Evolutionary conservation across 2,888 invertebrate species (phyloP).

Genomic region (Ormyrus thymus): DNA sequence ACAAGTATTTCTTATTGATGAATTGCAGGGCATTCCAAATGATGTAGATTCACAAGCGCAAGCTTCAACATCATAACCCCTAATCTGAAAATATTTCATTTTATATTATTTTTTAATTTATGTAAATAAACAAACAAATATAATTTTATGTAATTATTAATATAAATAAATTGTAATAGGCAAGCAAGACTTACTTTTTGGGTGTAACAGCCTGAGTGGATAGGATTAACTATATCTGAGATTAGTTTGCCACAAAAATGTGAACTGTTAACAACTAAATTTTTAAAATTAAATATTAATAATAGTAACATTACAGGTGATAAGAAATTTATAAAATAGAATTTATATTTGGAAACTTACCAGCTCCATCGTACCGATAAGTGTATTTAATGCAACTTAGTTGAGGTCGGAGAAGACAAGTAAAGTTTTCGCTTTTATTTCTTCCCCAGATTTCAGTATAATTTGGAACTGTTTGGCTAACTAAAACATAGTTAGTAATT

Average conservation of each 20-base stretch:
- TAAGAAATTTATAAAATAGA: neutral
- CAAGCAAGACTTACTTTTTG: slow-evolving; percentile 60
- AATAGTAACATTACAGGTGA: neutral
- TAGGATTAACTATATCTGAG: slow-evolving; percentile 61
- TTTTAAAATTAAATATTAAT: neutral
- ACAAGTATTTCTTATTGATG: slow-evolving; percentile 54
- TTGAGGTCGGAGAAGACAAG: slow-evolving; percentile 60
- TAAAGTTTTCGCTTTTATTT: slow-evolving; percentile 51
- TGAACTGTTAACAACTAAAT: slow-evolving; percentile 65
- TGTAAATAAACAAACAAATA: too few species aligned
- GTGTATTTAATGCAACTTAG: slow-evolving; percentile 64
- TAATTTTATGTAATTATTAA: too few species aligned
- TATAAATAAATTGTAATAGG: too few species aligned
- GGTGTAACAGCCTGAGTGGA: slow-evolving; percentile 65
- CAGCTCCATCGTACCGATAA: slow-evolving; percentile 61
- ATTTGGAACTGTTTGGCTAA: slow-evolving; percentile 55
- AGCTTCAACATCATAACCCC: slow-evolving; percentile 62
- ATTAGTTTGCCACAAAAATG: slow-evolving; percentile 69
- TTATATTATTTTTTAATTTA: slow-evolving; percentile 2
- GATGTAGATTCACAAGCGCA: slow-evolving; percentile 65
- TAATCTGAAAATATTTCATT: slow-evolving; percentile 59
- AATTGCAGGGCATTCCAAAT: slow-evolving; percentile 65
- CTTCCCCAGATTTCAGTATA: slow-evolving; percentile 61
- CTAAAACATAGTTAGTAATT: slow-evolving; percentile 35
- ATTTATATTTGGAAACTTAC: slow-evolving; percentile 55